Evolutionary conservation across 2,888 invertebrate species (phyloP), one percentile per base, ranked within the genome.

Genomic region (Colostygia pectinataria): DNA sequence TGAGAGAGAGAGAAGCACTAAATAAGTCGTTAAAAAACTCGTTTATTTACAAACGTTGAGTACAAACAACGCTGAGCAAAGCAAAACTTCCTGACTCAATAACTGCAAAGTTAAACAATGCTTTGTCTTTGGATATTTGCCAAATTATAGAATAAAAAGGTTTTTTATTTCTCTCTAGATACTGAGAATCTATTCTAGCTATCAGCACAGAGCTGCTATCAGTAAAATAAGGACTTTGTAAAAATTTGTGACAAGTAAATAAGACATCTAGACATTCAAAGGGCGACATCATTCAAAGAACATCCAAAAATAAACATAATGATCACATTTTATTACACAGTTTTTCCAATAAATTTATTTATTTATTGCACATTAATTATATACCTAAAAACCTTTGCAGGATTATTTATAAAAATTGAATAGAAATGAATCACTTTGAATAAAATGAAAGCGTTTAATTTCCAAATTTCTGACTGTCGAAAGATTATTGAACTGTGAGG

Each of bases 401-500:
- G n/a, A n/a, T n/a, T n/a, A n/a, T n/a, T n/a, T n/a, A n/a, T n/a
- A n/a, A n/a, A n/a, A n/a, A n/a, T n/a, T n/a, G n/a, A n/a, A 40
- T 37, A 15, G 20, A 47, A 52, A 39, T 13, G 39, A 47, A 52
- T 46, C 36, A 54, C 33, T 44, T 51, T 42, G 59, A 61, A 55
- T 58, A 65, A 58, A 41, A 63, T 52, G 65, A 68, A 60, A 57
- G 58, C 65, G 63, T 71, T 76, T 73, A 74, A 77, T 80, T 77
- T 73, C 63, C 53, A 65, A 76, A 76, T 74, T 76, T 76, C 61
- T 56, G 71, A 64, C 64, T 67, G 67, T 71, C 68, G 61, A 74
- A 74, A 74, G 75, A 80, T 77, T 80, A 81, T 79, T 80, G 79
- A 82, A 80, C 77, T 77, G 76, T 61, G 61, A 76, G 73, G 67